These are phyloP conservation scores for Chaetops frenatus DNA, from an alignment of 2,113 vertebrate genomes.

Conservation along the genomic window DNA sequence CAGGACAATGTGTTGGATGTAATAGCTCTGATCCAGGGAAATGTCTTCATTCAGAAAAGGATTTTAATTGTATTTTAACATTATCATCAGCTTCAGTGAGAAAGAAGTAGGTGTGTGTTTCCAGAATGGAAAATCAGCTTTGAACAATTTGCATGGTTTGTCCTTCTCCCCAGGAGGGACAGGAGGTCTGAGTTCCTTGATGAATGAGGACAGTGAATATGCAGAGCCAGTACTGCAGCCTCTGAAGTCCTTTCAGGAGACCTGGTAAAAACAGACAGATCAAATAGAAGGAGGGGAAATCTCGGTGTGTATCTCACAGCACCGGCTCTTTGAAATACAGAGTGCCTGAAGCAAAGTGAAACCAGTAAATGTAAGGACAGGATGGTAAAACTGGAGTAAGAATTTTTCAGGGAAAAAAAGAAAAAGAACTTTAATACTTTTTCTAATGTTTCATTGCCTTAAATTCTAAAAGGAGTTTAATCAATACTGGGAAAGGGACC, in stretches of 20 bases:
- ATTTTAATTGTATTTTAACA: neutral
- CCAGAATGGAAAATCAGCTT: neutral
- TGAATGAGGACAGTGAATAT: neutral
- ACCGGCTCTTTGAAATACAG: neutral
- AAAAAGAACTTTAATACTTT: neutral
- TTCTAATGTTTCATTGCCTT: neutral
- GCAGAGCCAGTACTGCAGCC: neutral
- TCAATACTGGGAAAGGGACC: slow-evolving; percentile 30
- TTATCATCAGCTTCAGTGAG: neutral
- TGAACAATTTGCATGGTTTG: neutral
- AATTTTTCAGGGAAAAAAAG: neutral
- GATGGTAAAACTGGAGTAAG: neutral
- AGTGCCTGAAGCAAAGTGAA: neutral
- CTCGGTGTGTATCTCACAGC: neutral
- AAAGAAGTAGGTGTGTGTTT: neutral
- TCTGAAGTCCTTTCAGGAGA: neutral
- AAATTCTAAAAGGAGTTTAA: neutral
- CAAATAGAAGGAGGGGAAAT: neutral
- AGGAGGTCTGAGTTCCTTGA: neutral
- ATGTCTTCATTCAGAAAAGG: neutral
- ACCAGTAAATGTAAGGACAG: neutral
- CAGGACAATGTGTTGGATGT: neutral
- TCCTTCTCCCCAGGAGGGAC: neutral
- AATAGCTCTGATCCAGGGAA: neutral
- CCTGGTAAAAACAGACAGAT: neutral